Conservation (phyloP, 2,113 vertebrate species). For the Vulpes vulpes region DNA sequence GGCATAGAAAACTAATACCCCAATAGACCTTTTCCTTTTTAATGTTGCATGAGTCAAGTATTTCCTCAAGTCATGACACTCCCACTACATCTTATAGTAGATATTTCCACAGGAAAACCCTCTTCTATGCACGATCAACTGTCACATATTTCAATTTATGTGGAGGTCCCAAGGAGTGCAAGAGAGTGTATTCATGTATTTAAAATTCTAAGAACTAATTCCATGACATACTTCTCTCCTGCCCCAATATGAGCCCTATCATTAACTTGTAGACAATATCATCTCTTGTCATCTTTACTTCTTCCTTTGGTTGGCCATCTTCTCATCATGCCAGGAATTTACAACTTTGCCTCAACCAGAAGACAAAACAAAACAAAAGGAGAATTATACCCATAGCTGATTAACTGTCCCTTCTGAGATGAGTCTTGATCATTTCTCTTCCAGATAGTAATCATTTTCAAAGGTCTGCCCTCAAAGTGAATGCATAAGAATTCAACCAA, state of each 20-base stretch:
- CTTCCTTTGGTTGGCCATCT: not conserved
- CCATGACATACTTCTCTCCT: not conserved
- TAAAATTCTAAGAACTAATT: conserved; percentile 13
- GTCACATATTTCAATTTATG: not conserved
- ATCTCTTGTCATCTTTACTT: conserved; percentile 14
- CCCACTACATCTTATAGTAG: not conserved
- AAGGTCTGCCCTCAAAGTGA: not conserved
- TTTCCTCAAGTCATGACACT: not conserved
- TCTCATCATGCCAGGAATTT: conserved; percentile 9
- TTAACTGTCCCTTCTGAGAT: conserved; percentile 30
- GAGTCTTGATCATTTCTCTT: not conserved
- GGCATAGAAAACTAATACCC: not conserved
- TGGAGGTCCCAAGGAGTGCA: not conserved
- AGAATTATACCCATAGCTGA: not conserved
- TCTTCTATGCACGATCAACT: not conserved
- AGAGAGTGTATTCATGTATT: not conserved
- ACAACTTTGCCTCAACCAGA: not conserved
- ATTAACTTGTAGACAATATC: conserved; percentile 9
- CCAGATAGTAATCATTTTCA: not conserved
- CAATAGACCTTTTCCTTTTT: not conserved
- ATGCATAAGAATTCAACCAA: conserved; percentile 25
- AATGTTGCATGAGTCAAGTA: not conserved
- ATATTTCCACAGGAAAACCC: not conserved
- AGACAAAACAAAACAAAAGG: not conserved
- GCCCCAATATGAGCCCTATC: not conserved